These are phyloP conservation scores for Syrphus vitripennis DNA, from an alignment of 2,888 invertebrate species.

Conservation along the genomic window DNA sequence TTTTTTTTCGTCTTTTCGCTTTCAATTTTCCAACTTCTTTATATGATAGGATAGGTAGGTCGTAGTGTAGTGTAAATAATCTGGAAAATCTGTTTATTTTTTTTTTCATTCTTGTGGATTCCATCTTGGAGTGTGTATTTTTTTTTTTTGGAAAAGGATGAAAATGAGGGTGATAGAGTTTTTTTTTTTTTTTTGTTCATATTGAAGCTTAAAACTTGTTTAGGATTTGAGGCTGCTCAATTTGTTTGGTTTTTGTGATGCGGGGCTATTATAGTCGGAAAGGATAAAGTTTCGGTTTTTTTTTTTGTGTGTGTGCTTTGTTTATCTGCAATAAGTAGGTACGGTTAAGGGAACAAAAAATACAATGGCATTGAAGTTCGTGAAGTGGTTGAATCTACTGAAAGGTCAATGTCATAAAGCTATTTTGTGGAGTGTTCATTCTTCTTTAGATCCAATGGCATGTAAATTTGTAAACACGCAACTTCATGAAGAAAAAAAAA, in stretches of 20 bases:
- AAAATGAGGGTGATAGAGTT: not conserved
- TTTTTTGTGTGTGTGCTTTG: too few relatives aligned
- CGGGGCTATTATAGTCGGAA: not conserved
- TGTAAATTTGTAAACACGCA: constrained; percentile 2
- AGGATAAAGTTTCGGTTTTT: not conserved
- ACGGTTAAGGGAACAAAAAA: not conserved
- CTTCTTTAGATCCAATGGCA: not conserved
- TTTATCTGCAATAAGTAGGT: not conserved
- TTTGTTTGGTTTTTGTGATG: not conserved
- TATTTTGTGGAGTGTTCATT: not conserved
- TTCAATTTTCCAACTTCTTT: not conserved
- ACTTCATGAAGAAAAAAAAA: not conserved
- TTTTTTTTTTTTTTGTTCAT: not conserved
- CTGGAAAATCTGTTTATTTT: not conserved
- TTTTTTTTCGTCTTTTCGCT: not conserved
- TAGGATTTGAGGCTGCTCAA: not conserved
- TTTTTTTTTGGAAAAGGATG: not conserved
- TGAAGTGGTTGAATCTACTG: not conserved
- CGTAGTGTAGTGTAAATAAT: not conserved
- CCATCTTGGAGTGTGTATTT: not conserved
- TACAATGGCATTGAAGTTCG: not conserved
- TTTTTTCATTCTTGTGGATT: not conserved
- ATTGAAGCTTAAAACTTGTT: not conserved
- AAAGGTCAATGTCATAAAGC: not conserved
- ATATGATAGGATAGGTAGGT: not conserved